Percentiles rank a stretch among this genome's conserved stretches.
These are phyloP conservation scores for Sitta carolinensis DNA, from an alignment of 2,797 vertebrate genomes.

Conservation along the genomic window DNA sequence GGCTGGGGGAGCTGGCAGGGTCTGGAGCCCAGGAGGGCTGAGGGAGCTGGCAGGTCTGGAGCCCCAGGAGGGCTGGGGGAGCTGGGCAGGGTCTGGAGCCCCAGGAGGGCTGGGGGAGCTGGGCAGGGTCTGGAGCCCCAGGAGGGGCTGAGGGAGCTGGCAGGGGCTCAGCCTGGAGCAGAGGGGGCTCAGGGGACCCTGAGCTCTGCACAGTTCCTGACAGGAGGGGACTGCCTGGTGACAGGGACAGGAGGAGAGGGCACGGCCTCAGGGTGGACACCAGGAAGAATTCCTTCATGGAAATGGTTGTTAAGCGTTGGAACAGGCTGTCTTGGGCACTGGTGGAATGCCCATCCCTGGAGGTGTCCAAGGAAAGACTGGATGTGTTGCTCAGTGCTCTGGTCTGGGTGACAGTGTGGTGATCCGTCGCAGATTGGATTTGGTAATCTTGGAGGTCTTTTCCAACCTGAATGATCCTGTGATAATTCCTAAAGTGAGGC, in stretches of 20 bases:
- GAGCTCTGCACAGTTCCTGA: neutral
- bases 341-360: neutral
- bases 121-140: neutral
- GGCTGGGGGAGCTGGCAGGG: neutral
- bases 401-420: neutral
- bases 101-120: neutral
- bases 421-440: neutral
- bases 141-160: neutral
- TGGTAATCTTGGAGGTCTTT: neutral
- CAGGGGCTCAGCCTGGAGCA: neutral
- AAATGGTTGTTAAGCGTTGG: fast-evolving
- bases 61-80: neutral
- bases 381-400: neutral
- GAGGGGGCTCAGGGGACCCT: neutral
- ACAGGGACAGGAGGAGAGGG: neutral
- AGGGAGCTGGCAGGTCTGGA: neutral
- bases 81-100: too few relatives aligned
- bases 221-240: neutral
- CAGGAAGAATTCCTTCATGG: neutral
- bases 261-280: fast-evolving
- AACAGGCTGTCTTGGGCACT: neutral
- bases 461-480: neutral
- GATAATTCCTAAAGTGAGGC: neutral
- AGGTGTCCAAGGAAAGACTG: neutral
- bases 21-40: too few relatives aligned